phyloP scores from a whole-genome alignment of 2,797 vertebrate species.

The Euthynnus affinis region DNA sequence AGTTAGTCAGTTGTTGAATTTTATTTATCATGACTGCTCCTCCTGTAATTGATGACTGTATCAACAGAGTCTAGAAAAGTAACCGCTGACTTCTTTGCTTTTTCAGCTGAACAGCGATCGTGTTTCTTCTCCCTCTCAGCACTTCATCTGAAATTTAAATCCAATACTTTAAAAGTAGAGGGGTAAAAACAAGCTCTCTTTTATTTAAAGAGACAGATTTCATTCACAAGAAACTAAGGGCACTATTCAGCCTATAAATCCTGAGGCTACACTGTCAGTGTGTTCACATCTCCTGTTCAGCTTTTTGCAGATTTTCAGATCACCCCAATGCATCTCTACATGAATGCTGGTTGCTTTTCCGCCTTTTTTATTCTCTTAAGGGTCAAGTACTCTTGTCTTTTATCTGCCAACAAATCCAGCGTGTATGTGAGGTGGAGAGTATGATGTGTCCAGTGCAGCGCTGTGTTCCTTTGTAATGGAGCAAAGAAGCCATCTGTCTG shows the following conservation, averaged over 20 bases:
- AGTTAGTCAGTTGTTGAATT: constrained; percentile 72
- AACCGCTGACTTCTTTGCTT: constrained; percentile 58
- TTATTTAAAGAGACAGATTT: constrained; percentile 67
- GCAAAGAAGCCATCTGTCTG: constrained; percentile 60
- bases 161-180: constrained; percentile 47
- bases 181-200: not conserved
- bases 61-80: constrained; percentile 60
- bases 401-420: constrained; percentile 27
- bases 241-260: constrained; percentile 39
- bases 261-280: constrained; percentile 39
- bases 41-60: constrained; percentile 72
- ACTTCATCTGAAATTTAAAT: constrained; percentile 64
- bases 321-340: constrained; percentile 1
- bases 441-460: constrained; percentile 35
- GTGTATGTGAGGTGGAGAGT: constrained; percentile 31
- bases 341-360: constrained; percentile 4
- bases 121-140: constrained; percentile 39
- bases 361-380: constrained; percentile 54
- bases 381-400: constrained; percentile 51
- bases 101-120: constrained; percentile 41
- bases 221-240: constrained; percentile 54
- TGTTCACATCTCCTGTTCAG: constrained; percentile 48
- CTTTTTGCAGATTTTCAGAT: constrained; percentile 43
- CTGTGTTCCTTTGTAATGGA: constrained; percentile 60
- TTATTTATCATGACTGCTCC: constrained; percentile 70